Evolutionary conservation across 1,140 invertebrate genomes (phyloP).

Genomic region (Rhynchophorus ferrugineus): DNA sequence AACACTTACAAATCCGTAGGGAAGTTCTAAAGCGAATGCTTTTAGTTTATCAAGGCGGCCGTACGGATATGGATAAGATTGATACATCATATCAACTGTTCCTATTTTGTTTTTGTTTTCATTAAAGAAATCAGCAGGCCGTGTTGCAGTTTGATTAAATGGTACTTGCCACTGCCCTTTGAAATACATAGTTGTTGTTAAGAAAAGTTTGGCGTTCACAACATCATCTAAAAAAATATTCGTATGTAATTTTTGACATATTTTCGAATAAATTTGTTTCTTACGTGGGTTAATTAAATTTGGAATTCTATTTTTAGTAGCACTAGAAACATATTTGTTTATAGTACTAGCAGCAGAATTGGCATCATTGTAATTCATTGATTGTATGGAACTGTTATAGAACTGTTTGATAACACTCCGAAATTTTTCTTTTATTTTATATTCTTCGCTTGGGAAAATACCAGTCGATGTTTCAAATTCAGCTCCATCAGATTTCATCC

Average conservation of each 20-base stretch:
- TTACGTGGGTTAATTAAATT: conserved; percentile 51
- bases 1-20: conserved; percentile 49
- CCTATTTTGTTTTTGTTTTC: conserved; percentile 44
- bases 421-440: conserved; percentile 28
- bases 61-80: conserved; percentile 47
- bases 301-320: conserved; percentile 60
- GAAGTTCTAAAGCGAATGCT: conserved; percentile 60
- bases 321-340: conserved; percentile 56
- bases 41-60: conserved; percentile 47
- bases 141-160: conserved; percentile 61
- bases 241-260: not conserved
- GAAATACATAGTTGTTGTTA: conserved; percentile 75
- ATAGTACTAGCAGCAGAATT: conserved; percentile 45
- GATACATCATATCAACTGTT: conserved; percentile 56
- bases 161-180: conserved; percentile 70
- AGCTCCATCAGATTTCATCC: conserved; percentile 24
- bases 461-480: conserved; percentile 33
- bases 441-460: conserved; percentile 33
- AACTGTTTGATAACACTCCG: conserved; percentile 24
- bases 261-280: conserved; percentile 2
- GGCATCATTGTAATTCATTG: conserved; percentile 51
- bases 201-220: conserved; percentile 52
- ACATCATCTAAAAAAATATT: conserved; percentile 39
- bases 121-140: conserved; percentile 45
- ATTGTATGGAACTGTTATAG: conserved; percentile 51